These are phyloP conservation scores for Nasonia giraulti DNA, from an alignment of 1,140 invertebrate species.

Conservation along the genomic window DNA sequence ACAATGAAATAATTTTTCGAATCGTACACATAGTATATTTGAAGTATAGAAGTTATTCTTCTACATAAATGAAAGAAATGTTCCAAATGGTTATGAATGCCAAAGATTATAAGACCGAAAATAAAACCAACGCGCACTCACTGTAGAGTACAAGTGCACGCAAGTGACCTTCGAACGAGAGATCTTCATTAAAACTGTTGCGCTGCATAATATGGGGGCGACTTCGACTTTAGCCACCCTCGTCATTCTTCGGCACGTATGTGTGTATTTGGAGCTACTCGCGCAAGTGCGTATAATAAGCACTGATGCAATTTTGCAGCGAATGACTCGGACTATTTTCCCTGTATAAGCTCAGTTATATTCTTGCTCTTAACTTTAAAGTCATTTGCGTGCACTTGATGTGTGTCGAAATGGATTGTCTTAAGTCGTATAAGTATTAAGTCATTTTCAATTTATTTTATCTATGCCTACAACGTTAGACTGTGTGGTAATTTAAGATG, in stretches of 20 bases:
- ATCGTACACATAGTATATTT: too few relatives aligned
- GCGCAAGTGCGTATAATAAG: slow-evolving; percentile 49
- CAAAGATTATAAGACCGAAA: background rate
- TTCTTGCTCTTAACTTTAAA: background rate
- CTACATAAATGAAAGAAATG: too few relatives aligned
- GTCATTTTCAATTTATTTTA: too few relatives aligned
- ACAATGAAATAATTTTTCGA: too few relatives aligned
- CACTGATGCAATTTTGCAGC: slow-evolving; percentile 54
- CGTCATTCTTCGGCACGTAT: slow-evolving; percentile 65
- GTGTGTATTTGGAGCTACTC: slow-evolving; percentile 1
- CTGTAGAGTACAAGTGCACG: too few relatives aligned
- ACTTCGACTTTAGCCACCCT: slow-evolving; percentile 62
- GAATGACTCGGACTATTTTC: slow-evolving; percentile 59
- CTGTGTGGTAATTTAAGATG: too few relatives aligned
- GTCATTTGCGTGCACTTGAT: background rate
- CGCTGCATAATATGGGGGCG: slow-evolving; percentile 54
- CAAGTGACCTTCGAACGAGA: slow-evolving; percentile 50
- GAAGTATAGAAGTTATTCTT: too few relatives aligned
- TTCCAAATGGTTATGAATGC: too few relatives aligned
- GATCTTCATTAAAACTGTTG: slow-evolving; percentile 64
- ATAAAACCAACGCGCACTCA: too few relatives aligned
- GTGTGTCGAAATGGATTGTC: background rate
- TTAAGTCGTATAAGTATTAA: too few relatives aligned
- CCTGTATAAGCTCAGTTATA: background rate
- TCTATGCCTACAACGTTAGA: too few relatives aligned